phyloP scores from a whole-genome alignment of 2,888 invertebrate genomes.

The Polydrusus cervinus region DNA sequence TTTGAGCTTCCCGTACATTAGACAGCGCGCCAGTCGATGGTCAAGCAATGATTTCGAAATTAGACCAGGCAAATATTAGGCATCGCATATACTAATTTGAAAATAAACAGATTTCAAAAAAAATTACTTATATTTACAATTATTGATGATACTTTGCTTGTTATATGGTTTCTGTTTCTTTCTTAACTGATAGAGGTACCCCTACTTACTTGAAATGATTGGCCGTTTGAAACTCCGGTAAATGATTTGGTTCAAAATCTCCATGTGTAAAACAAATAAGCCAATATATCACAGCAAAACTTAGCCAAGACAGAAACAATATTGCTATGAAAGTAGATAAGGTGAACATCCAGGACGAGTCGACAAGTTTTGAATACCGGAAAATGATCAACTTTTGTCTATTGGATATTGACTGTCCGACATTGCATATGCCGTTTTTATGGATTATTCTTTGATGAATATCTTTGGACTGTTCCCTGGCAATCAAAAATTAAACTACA shows the following conservation, averaged over 20 bases:
- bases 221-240: slow-evolving; percentile 65
- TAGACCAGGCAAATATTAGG: no score
- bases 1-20: no score
- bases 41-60: no score
- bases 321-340: slow-evolving; percentile 87
- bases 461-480: slow-evolving; percentile 10
- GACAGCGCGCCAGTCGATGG: no score
- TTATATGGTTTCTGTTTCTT: no score
- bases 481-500: no score
- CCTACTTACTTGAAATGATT: slow-evolving; percentile 73
- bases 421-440: slow-evolving; percentile 61
- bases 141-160: no score
- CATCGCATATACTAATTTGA: no score
- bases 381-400: slow-evolving; percentile 71
- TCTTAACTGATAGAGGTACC: not conserved
- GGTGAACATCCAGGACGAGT: slow-evolving; percentile 60
- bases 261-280: slow-evolving; percentile 89
- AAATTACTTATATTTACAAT: no score
- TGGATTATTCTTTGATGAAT: slow-evolving; percentile 55
- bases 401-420: slow-evolving; percentile 66
- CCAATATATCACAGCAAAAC: slow-evolving; percentile 92
- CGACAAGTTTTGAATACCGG: slow-evolving; percentile 59
- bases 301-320: slow-evolving; percentile 89
- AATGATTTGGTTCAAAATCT: slow-evolving; percentile 81
- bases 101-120: no score